Conservation (phyloP, 2,797 vertebrate species). For the Borostomias antarcticus region DNA sequence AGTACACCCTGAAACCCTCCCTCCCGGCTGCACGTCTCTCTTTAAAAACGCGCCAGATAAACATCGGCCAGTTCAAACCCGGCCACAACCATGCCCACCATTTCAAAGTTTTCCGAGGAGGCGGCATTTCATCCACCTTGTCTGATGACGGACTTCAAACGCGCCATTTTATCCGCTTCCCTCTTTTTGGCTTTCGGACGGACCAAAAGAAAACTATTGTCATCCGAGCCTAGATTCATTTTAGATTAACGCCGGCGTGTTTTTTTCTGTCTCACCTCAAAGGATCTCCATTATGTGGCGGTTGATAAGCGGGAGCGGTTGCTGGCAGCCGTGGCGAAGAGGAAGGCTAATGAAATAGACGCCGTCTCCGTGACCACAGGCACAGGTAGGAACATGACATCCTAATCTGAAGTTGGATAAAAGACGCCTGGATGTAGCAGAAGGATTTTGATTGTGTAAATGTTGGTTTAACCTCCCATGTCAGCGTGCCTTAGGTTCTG, state of each 20-base stretch:
- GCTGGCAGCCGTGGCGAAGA: slow-evolving; percentile 92
- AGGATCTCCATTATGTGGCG: slow-evolving; percentile 99
- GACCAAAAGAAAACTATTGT: slow-evolving; percentile 69
- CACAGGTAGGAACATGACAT: slow-evolving; percentile 83
- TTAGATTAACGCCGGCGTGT: slow-evolving; percentile 84
- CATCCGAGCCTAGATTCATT: slow-evolving; percentile 81
- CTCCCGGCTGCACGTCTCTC: slow-evolving; percentile 55
- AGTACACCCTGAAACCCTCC: slow-evolving; percentile 67
- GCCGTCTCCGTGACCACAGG: slow-evolving; percentile 78
- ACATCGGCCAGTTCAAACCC: slow-evolving; percentile 71
- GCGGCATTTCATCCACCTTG: slow-evolving; percentile 64
- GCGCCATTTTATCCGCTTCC: slow-evolving; percentile 69
- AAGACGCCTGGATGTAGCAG: background rate
- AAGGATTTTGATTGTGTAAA: background rate
- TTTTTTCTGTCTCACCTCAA: slow-evolving; percentile 91
- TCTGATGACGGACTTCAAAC: slow-evolving; percentile 80
- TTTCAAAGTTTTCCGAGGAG: slow-evolving; percentile 73
- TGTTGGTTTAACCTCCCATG: background rate
- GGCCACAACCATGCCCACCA: slow-evolving; percentile 46
- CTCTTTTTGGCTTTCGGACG: slow-evolving; percentile 28
- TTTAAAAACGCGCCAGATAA: slow-evolving; percentile 75
- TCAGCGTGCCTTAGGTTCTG: background rate
- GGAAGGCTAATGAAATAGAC: slow-evolving; percentile 92
- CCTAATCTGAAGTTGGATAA: background rate
- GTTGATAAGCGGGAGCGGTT: slow-evolving; percentile 95